A percentile compares a stretch with the other conserved stretches of the same genome.
These are phyloP conservation scores for Umimayanthus kanabou DNA, from an alignment of 92 coral and sea anemone species.

Conservation along the genomic window DNA sequence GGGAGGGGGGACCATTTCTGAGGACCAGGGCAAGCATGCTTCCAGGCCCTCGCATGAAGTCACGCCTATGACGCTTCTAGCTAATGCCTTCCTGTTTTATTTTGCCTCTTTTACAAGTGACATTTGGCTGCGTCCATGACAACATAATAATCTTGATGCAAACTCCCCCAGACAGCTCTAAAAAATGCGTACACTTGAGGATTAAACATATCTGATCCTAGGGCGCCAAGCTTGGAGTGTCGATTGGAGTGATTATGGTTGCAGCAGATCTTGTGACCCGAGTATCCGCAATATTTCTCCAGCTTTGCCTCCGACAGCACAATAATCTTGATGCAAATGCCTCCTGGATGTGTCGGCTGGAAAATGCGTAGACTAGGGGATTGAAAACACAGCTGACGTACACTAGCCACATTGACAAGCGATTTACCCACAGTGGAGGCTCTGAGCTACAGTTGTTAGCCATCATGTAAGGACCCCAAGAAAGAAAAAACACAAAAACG, in stretches of 20 bases:
- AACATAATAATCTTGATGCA: too few species aligned
- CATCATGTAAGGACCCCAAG: constrained; percentile 91
- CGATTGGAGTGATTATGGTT: not conserved
- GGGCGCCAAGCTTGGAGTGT: not conserved
- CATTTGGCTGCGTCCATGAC: too few species aligned
- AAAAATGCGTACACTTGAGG: too few species aligned
- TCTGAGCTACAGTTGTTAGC: constrained; percentile 71
- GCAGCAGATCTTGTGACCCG: not conserved
- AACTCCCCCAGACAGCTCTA: too few species aligned
- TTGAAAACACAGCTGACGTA: constrained; percentile 78
- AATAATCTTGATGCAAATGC: constrained; percentile 47
- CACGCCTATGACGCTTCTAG: too few species aligned
- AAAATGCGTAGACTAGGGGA: constrained; percentile 87
- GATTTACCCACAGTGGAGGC: constrained; percentile 67
- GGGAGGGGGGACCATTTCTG: too few species aligned
- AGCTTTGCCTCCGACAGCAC: not conserved
- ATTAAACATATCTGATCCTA: not conserved
- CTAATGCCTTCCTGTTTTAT: too few species aligned
- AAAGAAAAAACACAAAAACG: constrained; percentile 77
- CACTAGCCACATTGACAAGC: constrained; percentile 83
- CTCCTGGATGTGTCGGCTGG: constrained; percentile 80
- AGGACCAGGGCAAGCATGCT: too few species aligned
- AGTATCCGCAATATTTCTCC: not conserved
- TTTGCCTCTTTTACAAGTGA: too few species aligned
- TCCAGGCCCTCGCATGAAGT: too few species aligned